Conservation (phyloP, 2,888 invertebrate genomes). For the Cantharis rustica region DNA sequence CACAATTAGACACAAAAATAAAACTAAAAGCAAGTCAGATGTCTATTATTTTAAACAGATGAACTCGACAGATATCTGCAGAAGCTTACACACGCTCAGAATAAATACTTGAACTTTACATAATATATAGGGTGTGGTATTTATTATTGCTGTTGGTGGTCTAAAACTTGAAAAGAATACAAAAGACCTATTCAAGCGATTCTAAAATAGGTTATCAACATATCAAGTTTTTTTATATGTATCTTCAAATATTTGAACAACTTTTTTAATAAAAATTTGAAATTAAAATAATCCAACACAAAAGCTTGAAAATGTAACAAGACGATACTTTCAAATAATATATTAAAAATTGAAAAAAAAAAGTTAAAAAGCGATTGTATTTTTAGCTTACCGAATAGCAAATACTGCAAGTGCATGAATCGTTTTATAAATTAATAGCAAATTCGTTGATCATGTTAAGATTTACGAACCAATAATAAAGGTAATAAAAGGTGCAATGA, state of each 20-base stretch:
- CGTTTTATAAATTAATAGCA: background rate
- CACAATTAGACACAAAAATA: background rate
- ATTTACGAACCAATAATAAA: background rate
- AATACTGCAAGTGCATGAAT: background rate
- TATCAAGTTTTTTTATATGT: background rate
- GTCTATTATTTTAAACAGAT: background rate
- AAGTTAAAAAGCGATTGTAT: too few species aligned
- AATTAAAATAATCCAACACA: background rate
- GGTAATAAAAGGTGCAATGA: background rate
- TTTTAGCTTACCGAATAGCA: too few species aligned
- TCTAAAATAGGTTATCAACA: background rate
- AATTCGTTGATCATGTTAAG: background rate
- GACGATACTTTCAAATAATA: too few species aligned
- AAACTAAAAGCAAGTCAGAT: slow-evolving; percentile 1
- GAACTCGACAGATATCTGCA: slow-evolving; percentile 4
- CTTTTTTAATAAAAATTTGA: background rate
- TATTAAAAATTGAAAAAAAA: too few species aligned
- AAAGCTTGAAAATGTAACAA: background rate
- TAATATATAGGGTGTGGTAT: slow-evolving; percentile 7
- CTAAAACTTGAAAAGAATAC: slow-evolving; percentile 1
- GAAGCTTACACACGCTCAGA: background rate
- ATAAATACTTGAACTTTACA: background rate
- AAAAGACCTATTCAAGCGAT: slow-evolving; percentile 5
- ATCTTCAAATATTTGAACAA: background rate
- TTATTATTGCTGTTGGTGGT: background rate